These are phyloP conservation scores for Passer domesticus DNA, from an alignment of 2,113 vertebrate species.

Conservation along the genomic window DNA sequence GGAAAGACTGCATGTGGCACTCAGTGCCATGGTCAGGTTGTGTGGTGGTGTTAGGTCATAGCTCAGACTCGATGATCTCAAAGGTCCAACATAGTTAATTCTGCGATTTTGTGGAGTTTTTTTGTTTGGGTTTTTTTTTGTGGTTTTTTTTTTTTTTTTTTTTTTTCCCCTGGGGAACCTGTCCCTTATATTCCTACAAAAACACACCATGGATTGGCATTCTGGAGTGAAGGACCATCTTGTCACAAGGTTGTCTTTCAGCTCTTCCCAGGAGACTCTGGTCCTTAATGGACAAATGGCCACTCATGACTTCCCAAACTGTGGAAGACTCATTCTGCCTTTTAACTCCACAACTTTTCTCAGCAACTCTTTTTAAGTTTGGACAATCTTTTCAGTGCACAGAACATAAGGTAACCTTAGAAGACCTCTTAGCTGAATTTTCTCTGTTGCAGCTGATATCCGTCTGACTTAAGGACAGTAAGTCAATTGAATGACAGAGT, in stretches of 20 bases:
- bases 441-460: not conserved
- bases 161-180: not conserved
- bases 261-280: not conserved
- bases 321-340: not conserved
- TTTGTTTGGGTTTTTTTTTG: no score
- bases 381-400: not conserved
- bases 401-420: not conserved
- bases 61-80: rapidly evolving
- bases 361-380: not conserved
- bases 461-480: not conserved
- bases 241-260: not conserved
- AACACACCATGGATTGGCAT: not conserved
- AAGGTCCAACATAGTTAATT: not conserved
- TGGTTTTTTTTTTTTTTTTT: no score
- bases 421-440: not conserved
- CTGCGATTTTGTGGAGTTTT: not conserved
- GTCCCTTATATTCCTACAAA: not conserved
- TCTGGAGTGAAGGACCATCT: not conserved
- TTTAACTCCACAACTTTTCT: not conserved
- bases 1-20: not conserved
- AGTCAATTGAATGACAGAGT: not conserved
- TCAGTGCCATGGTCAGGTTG: not conserved
- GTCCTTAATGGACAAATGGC: not conserved
- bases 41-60: not conserved
- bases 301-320: not conserved